phyloP scores from a whole-genome alignment of 2,888 invertebrate species.

The Coecobrya sp. region DNA sequence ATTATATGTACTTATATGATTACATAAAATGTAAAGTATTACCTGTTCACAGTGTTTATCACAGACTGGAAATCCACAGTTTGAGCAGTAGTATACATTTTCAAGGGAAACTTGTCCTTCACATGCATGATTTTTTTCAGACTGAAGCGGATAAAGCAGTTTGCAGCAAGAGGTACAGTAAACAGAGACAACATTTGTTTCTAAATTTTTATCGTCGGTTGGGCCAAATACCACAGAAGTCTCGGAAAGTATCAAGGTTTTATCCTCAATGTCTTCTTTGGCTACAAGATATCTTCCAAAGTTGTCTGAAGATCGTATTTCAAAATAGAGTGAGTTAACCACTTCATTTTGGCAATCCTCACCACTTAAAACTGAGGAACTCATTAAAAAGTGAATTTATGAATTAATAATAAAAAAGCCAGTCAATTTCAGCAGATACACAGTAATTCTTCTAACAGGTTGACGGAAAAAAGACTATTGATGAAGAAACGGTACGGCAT shows the following conservation, averaged over 20 bases:
- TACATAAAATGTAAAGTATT: too few species aligned
- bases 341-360: slow-evolving; percentile 29
- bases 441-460: background rate
- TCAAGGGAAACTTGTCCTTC: background rate
- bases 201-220: slow-evolving; percentile 73
- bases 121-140: background rate
- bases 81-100: slow-evolving; percentile 57
- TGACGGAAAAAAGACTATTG: background rate
- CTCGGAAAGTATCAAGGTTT: slow-evolving; percentile 74
- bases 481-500: background rate
- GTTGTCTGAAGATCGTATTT: slow-evolving; percentile 62
- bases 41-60: slow-evolving; percentile 77
- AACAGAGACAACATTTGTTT: slow-evolving; percentile 7
- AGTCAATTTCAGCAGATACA: background rate
- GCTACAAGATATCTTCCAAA: slow-evolving; percentile 82
- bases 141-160: slow-evolving; percentile 42
- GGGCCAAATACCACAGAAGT: slow-evolving; percentile 73
- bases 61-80: slow-evolving; percentile 82
- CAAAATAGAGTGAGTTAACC: slow-evolving; percentile 67
- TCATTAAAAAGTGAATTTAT: slow-evolving; percentile 52
- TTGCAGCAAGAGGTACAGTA: slow-evolving; percentile 78
- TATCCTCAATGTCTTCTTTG: slow-evolving; percentile 78
- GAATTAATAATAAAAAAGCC: slow-evolving; percentile 30
- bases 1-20: too few species aligned
- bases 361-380: slow-evolving; percentile 11